Percentiles rank a stretch among this genome's conserved stretches.
These are phyloP conservation scores for Acromyrmex echinatior DNA, from an alignment of 1,140 invertebrate species.

Conservation along the genomic window DNA sequence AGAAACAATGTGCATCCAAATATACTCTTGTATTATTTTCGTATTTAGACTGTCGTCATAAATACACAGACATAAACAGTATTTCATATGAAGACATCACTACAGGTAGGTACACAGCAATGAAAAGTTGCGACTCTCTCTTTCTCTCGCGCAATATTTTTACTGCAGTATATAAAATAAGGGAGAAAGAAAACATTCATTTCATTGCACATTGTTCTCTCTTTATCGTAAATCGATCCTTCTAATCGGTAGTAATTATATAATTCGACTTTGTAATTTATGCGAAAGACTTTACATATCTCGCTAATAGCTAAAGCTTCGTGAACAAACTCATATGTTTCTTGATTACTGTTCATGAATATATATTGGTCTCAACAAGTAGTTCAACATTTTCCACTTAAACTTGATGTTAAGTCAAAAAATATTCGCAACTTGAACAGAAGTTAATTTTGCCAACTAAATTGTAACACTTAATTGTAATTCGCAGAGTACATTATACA, in stretches of 20 bases:
- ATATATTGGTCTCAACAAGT: slow-evolving; percentile 30
- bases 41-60: slow-evolving; percentile 39
- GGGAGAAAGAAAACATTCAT: neutral
- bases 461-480: slow-evolving; percentile 10
- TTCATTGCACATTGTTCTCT: neutral
- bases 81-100: slow-evolving; percentile 24
- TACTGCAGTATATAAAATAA: neutral
- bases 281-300: slow-evolving; percentile 31
- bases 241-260: slow-evolving; percentile 21
- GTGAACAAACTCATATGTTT: slow-evolving; percentile 28
- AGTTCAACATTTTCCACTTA: slow-evolving; percentile 4
- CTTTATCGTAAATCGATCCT: neutral
- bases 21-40: slow-evolving; percentile 25
- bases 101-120: slow-evolving; percentile 15
- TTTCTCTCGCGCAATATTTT: slow-evolving; percentile 16
- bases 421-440: neutral
- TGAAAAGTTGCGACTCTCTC: slow-evolving; percentile 3
- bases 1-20: neutral
- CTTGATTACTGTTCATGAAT: slow-evolving; percentile 25
- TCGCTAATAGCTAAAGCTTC: slow-evolving; percentile 22
- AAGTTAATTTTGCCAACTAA: neutral
- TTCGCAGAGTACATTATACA: neutral
- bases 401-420: slow-evolving; percentile 5
- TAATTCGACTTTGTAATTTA: slow-evolving; percentile 53
- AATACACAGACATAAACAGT: slow-evolving; percentile 42